Evolutionary conservation across 23 tunicate genomes (phyloP), one percentile per base, ranked within the genome.

Genomic region (Trididemnum nubilum): DNA sequence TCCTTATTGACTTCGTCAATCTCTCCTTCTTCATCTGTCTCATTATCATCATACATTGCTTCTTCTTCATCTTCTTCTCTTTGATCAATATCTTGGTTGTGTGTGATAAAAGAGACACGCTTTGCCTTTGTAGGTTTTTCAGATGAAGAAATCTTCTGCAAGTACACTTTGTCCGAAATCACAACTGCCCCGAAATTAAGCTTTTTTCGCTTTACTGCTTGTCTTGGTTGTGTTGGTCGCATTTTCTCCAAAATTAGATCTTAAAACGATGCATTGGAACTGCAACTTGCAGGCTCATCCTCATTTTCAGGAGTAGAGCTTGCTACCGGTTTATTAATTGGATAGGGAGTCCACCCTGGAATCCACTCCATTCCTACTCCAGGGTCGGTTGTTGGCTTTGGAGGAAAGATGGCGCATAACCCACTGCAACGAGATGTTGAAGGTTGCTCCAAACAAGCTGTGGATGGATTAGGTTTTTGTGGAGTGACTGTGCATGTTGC

Each of bases 381-480:
- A 4, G 37, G 38, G 54, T 44, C 54, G 9, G 54, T 15, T 29
- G 76, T 7, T 5, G 76, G 76, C 37, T 70, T 70, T 28, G 37
- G 76, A 30, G 30, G 37, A 29, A 70, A 4, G 7, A 19, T 12
- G 9, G 39, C 76, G 29, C 76, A 70, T 12, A 70, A 9, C 15
- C 54, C 70, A 63, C n/a, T 63, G 23, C 70, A 63, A 23, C 70
- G 12, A 27, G 70, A 63, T 63, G 29, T 63, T 24, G 70, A 9
- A 23, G 70, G 31, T 27, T 7, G 31, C 15, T 24, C 29, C 5
- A 27, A 9, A 23, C 7, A 5, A 28, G 44, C 12, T 18, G 37
- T 12, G 36, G 76, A 7, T 33, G 5, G 12, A 31, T 33, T 31
- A 27, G 7, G 18, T 33, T 70, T 33, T 33, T 19, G 40, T 4